phyloP scores from a whole-genome alignment of 2,113 vertebrate species.

The Trematomus loennbergii region DNA sequence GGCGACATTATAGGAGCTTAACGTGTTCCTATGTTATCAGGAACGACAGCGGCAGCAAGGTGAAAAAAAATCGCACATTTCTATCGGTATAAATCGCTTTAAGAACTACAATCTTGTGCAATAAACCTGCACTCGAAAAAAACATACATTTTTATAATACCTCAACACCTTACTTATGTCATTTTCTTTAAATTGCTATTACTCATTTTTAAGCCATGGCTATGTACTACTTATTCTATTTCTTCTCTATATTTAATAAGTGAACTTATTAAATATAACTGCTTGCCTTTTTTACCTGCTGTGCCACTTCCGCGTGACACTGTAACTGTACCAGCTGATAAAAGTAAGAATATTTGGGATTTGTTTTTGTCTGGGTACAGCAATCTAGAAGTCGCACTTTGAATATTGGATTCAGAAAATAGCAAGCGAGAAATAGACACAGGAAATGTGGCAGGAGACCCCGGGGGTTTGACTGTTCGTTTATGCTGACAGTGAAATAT shows the following conservation, averaged over 20 bases:
- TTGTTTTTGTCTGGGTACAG: background rate
- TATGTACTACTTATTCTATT: too few relatives aligned
- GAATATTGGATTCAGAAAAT: constrained; percentile 40
- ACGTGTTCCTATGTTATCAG: constrained; percentile 47
- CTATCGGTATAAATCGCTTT: constrained; percentile 30
- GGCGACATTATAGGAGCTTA: constrained; percentile 37
- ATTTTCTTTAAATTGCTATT: too few relatives aligned
- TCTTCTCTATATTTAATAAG: too few relatives aligned
- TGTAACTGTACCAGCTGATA: constrained; percentile 45
- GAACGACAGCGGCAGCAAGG: constrained; percentile 30
- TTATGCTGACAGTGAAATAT: constrained; percentile 71
- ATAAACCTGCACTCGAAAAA: too few relatives aligned
- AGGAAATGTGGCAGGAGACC: constrained; percentile 48
- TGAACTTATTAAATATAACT: too few relatives aligned
- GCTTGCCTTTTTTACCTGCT: too few relatives aligned
- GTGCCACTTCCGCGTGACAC: too few relatives aligned
- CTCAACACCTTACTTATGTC: too few relatives aligned
- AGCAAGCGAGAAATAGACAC: constrained; percentile 45
- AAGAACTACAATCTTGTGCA: too few relatives aligned
- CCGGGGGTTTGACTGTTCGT: constrained; percentile 45
- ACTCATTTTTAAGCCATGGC: too few relatives aligned
- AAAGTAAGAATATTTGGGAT: constrained; percentile 39
- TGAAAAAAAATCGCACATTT: constrained; percentile 35
- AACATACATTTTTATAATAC: too few relatives aligned
- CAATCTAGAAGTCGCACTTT: constrained; percentile 44